Evolutionary conservation across 2,888 invertebrate species (phyloP).

Genomic region (Conistra vaccinii): DNA sequence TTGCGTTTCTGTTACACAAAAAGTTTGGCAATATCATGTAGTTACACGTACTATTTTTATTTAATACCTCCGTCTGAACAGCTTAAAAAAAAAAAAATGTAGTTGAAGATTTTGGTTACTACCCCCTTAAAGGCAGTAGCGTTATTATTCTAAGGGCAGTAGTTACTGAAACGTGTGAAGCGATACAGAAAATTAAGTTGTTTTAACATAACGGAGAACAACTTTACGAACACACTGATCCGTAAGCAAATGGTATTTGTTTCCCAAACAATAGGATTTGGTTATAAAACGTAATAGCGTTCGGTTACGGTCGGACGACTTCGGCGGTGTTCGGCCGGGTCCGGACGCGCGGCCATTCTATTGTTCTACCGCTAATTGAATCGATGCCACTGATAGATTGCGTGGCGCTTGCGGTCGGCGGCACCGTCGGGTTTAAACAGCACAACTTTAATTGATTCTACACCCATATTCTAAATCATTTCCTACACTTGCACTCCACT

Average conservation of each 20-base stretch:
- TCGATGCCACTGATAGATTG: slow-evolving; percentile 89
- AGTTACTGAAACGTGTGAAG: slow-evolving; percentile 29
- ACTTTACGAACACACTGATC: slow-evolving; percentile 43
- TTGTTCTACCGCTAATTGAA: slow-evolving; percentile 88
- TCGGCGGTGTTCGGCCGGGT: slow-evolving; percentile 36
- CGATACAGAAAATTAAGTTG: slow-evolving; percentile 51
- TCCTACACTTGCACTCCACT: not conserved
- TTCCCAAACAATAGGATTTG: slow-evolving; percentile 66
- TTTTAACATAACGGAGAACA: slow-evolving; percentile 53
- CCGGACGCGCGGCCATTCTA: slow-evolving; percentile 74
- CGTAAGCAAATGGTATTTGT: slow-evolving; percentile 56
- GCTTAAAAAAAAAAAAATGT: no score
- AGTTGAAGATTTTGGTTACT: no score
- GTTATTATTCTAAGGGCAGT: no score
- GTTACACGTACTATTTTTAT: no score
- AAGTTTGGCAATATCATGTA: no score
- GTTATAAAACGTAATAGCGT: slow-evolving; percentile 65
- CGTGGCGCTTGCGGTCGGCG: slow-evolving; percentile 46
- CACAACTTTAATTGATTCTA: slow-evolving; percentile 18
- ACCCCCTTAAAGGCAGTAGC: no score
- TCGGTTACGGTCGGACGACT: slow-evolving; percentile 56
- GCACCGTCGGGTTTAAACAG: slow-evolving; percentile 31
- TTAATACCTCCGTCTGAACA: no score
- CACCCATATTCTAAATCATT: not conserved
- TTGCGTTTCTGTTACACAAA: no score